Conservation (phyloP, 2,113 vertebrate genomes). For the Ammospiza caudacuta region DNA sequence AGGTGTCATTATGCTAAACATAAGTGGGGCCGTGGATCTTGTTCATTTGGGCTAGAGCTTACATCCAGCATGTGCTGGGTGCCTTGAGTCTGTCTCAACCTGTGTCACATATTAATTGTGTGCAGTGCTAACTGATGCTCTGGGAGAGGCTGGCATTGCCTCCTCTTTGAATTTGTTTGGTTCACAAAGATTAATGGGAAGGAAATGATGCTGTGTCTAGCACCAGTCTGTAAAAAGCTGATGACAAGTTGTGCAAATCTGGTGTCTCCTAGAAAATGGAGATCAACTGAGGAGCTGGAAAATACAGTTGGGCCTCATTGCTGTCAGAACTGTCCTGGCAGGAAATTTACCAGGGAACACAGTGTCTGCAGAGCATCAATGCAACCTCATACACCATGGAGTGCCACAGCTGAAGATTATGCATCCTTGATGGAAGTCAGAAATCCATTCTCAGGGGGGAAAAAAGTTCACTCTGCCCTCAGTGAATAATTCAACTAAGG, state of each 20-base stretch:
- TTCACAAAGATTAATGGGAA: not conserved
- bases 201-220: not conserved
- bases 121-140: not conserved
- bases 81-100: not conserved
- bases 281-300: not conserved
- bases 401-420: not conserved
- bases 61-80: not conserved
- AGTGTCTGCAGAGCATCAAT: not conserved
- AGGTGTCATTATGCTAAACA: not conserved
- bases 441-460: not conserved
- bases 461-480: conserved; percentile 1
- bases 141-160: not conserved
- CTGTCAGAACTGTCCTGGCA: not conserved
- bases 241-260: not conserved
- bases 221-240: not conserved
- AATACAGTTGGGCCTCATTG: not conserved
- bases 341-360: not conserved
- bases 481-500: conserved; percentile 60
- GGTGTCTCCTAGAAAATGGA: not conserved
- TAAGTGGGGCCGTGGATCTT: not conserved
- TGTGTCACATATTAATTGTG: not conserved
- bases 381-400: not conserved
- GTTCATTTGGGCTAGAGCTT: not conserved
- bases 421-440: not conserved
- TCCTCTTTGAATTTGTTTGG: not conserved